These are phyloP conservation scores for Chamaetylas fuelleborni DNA, from an alignment of 2,113 vertebrate genomes.

Conservation along the genomic window DNA sequence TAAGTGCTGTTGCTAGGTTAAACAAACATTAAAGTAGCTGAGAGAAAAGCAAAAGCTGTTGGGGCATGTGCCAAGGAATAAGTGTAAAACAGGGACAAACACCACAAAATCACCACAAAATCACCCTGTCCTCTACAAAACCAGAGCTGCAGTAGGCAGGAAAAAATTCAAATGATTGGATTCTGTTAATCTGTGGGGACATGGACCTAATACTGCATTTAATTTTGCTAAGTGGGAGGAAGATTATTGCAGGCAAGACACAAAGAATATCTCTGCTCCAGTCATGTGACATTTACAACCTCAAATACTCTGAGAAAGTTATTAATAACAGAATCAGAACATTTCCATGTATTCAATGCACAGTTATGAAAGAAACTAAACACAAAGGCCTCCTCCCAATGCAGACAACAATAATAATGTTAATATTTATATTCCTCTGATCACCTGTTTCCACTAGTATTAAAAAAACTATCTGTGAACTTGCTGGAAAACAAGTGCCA, in stretches of 20 bases:
- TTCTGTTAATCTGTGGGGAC: constrained; percentile 41
- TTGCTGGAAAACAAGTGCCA: neutral
- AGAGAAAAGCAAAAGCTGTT: neutral
- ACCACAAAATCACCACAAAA: neutral
- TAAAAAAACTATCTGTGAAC: neutral
- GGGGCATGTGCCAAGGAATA: neutral
- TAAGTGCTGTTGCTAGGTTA: neutral
- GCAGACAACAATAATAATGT: neutral
- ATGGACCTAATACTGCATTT: constrained; percentile 46
- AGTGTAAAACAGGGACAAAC: neutral
- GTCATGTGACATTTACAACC: neutral
- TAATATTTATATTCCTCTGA: neutral
- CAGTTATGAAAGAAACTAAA: constrained; percentile 1
- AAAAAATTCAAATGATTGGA: constrained; percentile 56
- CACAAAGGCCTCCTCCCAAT: neutral
- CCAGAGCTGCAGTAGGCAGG: neutral
- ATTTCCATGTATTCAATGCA: neutral
- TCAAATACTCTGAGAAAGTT: neutral
- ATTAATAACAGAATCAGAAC: constrained; percentile 3
- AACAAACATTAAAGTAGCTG: neutral
- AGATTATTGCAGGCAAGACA: constrained; percentile 38
- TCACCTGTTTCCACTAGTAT: neutral
- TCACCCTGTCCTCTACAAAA: neutral
- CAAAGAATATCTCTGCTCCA: constrained; percentile 27
- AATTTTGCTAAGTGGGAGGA: constrained; percentile 54